A percentile compares a stretch with the other conserved stretches of the same genome.
Conservation (phyloP, 2,888 invertebrate genomes). For the Polia nebulosa region DNA sequence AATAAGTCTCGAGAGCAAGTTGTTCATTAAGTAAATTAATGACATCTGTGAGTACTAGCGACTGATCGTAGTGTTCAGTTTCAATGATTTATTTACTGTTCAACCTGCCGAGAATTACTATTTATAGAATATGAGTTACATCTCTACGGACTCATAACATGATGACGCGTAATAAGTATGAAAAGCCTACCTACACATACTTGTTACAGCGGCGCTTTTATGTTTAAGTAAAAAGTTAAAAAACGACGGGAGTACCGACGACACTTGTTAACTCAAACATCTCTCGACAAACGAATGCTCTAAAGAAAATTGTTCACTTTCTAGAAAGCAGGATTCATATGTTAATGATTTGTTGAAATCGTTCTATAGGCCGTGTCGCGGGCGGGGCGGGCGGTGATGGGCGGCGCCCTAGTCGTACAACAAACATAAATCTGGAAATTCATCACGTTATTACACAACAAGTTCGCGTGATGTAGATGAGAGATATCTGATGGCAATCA, state of each 20-base stretch:
- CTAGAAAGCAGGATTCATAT: background rate
- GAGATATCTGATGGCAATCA: constrained; percentile 11
- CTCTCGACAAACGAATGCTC: no score
- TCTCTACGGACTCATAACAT: no score
- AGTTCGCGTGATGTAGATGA: background rate
- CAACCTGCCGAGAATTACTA: no score
- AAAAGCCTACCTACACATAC: no score
- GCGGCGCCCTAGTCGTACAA: background rate
- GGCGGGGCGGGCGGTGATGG: background rate
- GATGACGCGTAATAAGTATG: no score
- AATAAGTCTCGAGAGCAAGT: background rate
- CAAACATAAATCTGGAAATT: background rate
- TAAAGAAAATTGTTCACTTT: no score
- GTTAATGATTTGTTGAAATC: constrained; percentile 4
- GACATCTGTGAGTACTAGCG: background rate
- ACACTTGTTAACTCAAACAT: no score
- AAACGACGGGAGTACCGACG: no score
- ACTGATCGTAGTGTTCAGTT: constrained; percentile 4
- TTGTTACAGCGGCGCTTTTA: no score
- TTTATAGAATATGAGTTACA: no score
- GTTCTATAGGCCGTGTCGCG: no score
- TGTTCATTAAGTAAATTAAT: constrained; percentile 12
- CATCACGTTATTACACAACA: constrained; percentile 1
- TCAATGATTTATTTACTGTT: background rate
- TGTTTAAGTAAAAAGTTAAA: no score